These are phyloP conservation scores for Phyllotreta cruciferae DNA, from an alignment of 2,888 invertebrate genomes.

Conservation along the genomic window DNA sequence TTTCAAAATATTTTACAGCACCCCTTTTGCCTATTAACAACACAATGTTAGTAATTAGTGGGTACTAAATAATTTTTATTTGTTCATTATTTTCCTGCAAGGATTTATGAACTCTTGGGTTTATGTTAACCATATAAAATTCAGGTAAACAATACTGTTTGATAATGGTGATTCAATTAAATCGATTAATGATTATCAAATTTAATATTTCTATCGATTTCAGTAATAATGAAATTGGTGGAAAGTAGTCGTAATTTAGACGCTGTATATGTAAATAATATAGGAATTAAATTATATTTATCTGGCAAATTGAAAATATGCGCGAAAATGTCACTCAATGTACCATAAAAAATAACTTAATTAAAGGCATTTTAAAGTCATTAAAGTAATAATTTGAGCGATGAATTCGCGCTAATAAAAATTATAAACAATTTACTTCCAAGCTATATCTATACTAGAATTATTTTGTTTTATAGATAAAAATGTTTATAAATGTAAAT, in stretches of 20 bases:
- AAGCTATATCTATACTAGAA: constrained; percentile 19
- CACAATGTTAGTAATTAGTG: too few species aligned
- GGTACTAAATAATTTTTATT: too few species aligned
- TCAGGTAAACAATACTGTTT: too few species aligned
- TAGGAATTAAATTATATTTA: constrained; percentile 12
- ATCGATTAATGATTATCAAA: constrained; percentile 1
- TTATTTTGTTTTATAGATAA: constrained; percentile 26
- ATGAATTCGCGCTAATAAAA: constrained; percentile 2
- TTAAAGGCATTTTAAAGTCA: too few species aligned
- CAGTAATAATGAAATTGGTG: neutral
- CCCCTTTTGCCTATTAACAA: too few species aligned
- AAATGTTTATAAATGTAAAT: constrained; percentile 41
- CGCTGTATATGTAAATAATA: constrained; percentile 15
- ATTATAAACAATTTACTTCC: constrained; percentile 21
- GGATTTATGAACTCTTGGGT: too few species aligned
- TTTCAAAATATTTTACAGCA: too few species aligned
- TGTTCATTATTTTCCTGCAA: too few species aligned
- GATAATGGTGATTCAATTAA: too few species aligned
- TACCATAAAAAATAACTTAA: too few species aligned
- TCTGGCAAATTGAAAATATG: constrained; percentile 1
- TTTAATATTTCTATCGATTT: neutral
- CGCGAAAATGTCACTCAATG: constrained; percentile 7
- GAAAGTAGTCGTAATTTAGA: constrained; percentile 9
- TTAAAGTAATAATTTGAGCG: neutral
- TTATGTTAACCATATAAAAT: too few species aligned